These are phyloP conservation scores for Oxystoma pomonae DNA, from an alignment of 2,888 invertebrate genomes.

Conservation along the genomic window DNA sequence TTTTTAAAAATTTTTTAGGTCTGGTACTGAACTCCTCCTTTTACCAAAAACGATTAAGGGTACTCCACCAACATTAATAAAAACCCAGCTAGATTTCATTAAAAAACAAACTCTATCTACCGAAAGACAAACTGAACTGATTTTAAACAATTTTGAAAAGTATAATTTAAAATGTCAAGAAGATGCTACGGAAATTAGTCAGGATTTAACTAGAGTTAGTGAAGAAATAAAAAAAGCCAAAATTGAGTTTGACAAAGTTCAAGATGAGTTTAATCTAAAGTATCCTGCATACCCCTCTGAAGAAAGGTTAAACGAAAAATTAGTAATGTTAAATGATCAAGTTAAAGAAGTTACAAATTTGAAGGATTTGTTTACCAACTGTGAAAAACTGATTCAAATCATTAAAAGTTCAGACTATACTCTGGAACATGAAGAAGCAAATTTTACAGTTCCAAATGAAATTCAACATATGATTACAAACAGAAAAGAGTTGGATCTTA, in stretches of 20 bases:
- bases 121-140: conserved; percentile 24
- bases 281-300: conserved; percentile 23
- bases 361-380: conserved; percentile 26
- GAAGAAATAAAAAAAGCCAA: conserved; percentile 22
- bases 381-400: conserved; percentile 27
- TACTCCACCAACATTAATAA: conserved; percentile 12
- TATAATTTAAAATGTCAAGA: conserved; percentile 20
- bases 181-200: conserved; percentile 25
- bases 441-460: conserved; percentile 16
- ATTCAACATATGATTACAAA: conserved; percentile 17
- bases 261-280: conserved; percentile 23
- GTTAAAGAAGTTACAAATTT: conserved; percentile 24
- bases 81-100: conserved; percentile 26
- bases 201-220: conserved; percentile 25
- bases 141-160: conserved; percentile 26
- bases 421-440: conserved; percentile 22
- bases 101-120: conserved; percentile 25
- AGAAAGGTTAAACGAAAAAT: conserved; percentile 26
- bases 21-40: background rate
- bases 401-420: conserved; percentile 25
- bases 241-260: conserved; percentile 13
- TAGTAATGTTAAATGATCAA: conserved; percentile 23
- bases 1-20: background rate
- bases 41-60: background rate
- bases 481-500: conserved; percentile 25